Conservation (phyloP, 2,888 invertebrate species). For the Hypsopygia costalis region DNA sequence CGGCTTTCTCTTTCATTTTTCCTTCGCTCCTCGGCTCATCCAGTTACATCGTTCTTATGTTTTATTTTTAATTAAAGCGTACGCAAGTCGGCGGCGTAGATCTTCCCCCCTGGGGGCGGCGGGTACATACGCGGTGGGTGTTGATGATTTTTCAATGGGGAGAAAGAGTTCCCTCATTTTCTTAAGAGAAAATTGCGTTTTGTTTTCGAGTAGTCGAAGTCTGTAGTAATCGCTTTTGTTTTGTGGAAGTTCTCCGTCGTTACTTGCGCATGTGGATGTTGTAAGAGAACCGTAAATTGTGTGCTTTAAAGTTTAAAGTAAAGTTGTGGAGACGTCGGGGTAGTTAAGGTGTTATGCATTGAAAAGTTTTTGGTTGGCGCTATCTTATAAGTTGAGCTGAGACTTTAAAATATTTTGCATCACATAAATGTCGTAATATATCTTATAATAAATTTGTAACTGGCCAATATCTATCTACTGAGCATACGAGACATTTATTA, state of each 20-base stretch:
- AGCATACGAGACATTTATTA: too few relatives aligned
- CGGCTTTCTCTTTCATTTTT: conserved; percentile 81
- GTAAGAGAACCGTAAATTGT: conserved; percentile 60
- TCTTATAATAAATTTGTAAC: too few relatives aligned
- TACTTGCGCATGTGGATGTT: conserved; percentile 63
- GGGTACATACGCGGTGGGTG: conserved; percentile 77
- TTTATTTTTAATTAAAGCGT: conserved; percentile 82
- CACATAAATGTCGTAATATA: neutral
- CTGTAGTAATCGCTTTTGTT: conserved; percentile 81
- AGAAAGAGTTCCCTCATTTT: conserved; percentile 81
- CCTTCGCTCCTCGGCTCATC: conserved; percentile 81
- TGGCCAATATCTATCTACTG: too few relatives aligned
- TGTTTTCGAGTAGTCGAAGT: conserved; percentile 81
- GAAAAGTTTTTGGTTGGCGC: conserved; percentile 28
- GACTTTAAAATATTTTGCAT: conserved; percentile 13
- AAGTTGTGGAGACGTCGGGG: conserved; percentile 53
- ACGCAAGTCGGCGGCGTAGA: conserved; percentile 80
- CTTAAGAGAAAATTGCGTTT: conserved; percentile 81
- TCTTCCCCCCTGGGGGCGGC: conserved; percentile 56
- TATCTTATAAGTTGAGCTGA: conserved; percentile 11
- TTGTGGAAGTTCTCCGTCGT: conserved; percentile 61
- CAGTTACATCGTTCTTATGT: conserved; percentile 82
- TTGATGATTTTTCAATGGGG: conserved; percentile 81
- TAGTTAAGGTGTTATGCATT: conserved; percentile 55
- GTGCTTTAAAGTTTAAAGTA: conserved; percentile 67